Evolutionary conservation across 2,888 invertebrate species (phyloP), one percentile per base, ranked within the genome.

Genomic region (Drosophila paranaensis): DNA sequence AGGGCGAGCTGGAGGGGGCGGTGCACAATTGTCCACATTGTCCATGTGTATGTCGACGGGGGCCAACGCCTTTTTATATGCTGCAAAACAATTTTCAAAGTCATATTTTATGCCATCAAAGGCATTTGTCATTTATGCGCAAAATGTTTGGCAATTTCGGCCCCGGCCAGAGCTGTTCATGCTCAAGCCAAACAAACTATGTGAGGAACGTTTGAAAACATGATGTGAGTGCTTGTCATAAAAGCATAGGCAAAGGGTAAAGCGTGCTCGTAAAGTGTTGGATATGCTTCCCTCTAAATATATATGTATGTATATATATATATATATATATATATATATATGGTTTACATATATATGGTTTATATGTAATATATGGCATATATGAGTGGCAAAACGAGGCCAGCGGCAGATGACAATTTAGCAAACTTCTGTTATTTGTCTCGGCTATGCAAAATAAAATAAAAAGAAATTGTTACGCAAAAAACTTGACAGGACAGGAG

Each of bases 91-190:
- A 89, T 86, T 86, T 85, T 65, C 86, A 81, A 89, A 87, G 85
- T 82, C 84, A 87, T 87, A 87, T 89, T 89, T 89, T 85, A 87
- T 81, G 86, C 82, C 88, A 88, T 83, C 88, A 88, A 75, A 83
- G 84, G 81, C 86, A 88, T 89, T 88, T 88, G 89, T 88, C 88
- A 89, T 89, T 87, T 88, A 83, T 86, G 81, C 81, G 76, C 75
- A 84, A 88, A 86, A 82, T 88, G 78, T 86, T 84, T 79, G 82
- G 74, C 83, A 84, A 82, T 87, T 89, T 81, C 11, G 11, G 2
- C 20, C 33, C 33, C 2, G 10, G 67, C 16, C 51, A 50, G 40
- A 50, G 40, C 53, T 57, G 72, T 16, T 61, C 40, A 46, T 46
- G 20, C 63, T 65, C 61, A 71, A 53, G 76, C 39, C 70, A 46